A percentile compares a stretch with the other conserved stretches of the same genome.
Conservation (phyloP, 2,888 invertebrate genomes). For the Noctua comes region DNA sequence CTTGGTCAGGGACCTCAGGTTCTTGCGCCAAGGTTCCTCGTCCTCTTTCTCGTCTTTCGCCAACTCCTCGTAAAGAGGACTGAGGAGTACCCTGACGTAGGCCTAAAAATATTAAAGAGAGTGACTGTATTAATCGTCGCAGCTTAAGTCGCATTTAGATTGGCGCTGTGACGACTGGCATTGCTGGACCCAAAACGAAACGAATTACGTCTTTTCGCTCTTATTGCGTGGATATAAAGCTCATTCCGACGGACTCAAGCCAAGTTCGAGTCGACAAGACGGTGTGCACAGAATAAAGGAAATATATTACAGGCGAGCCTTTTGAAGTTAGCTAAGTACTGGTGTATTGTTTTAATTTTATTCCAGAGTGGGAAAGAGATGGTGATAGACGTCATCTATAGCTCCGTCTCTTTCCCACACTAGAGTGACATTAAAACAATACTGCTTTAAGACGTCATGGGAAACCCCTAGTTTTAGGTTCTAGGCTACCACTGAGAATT, state of each 20-base stretch:
- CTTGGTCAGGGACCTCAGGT: conserved; percentile 92
- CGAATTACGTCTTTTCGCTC: not conserved
- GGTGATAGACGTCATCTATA: too few species aligned
- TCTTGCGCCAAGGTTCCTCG: conserved; percentile 92
- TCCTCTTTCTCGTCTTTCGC: conserved; percentile 84
- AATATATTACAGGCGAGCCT: not conserved
- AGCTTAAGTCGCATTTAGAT: not conserved
- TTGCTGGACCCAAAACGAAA: not conserved
- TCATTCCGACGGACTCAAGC: not conserved
- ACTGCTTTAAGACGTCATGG: too few species aligned
- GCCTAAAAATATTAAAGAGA: conserved; percentile 83
- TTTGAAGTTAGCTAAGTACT: not conserved
- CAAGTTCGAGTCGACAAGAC: not conserved
- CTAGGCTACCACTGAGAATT: not conserved
- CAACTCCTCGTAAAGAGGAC: conserved; percentile 93
- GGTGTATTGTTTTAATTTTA: not conserved
- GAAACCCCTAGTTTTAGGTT: not conserved
- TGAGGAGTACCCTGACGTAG: conserved; percentile 92
- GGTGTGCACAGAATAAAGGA: not conserved
- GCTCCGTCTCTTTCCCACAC: too few species aligned
- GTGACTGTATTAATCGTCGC: not conserved
- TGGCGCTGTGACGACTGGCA: not conserved
- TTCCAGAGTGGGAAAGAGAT: too few species aligned
- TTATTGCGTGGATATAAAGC: not conserved
- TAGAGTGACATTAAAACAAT: too few species aligned